Conservation (phyloP, 2,888 invertebrate genomes). For the Caenorhabditis sp. region DNA sequence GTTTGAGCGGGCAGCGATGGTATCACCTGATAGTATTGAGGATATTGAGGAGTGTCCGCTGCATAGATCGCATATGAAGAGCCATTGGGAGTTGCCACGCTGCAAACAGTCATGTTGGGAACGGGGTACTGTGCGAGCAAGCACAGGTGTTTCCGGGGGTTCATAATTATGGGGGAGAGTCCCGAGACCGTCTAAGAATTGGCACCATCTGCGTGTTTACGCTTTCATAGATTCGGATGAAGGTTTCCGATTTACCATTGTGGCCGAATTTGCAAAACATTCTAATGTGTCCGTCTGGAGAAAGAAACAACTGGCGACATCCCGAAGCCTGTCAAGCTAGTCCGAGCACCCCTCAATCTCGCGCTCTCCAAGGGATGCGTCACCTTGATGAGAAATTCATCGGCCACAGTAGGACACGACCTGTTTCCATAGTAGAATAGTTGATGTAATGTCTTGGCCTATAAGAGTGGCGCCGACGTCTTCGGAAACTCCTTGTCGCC, state of each 20-base stretch:
- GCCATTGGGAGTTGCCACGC: conserved; percentile 52
- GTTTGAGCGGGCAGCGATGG: not conserved
- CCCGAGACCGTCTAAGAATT: not conserved
- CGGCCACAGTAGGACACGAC: conserved; percentile 20
- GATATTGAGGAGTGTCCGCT: conserved; percentile 45
- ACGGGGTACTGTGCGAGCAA: not conserved
- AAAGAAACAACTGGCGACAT: too few species aligned
- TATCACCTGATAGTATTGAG: conserved; percentile 59
- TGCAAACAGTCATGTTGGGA: conserved; percentile 45
- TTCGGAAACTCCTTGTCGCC: conserved; percentile 1
- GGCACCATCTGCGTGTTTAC: conserved; percentile 10
- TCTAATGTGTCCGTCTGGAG: not conserved
- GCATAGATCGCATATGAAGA: conserved; percentile 49
- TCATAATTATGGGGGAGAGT: not conserved
- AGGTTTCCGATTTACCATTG: conserved; percentile 1
- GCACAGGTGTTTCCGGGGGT: not conserved
- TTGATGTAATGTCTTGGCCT: conserved; percentile 15
- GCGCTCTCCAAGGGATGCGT: not conserved
- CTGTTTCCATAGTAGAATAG: conserved; percentile 44
- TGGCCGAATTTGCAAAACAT: not conserved
- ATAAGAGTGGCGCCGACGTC: not conserved
- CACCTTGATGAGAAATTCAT: conserved; percentile 49
- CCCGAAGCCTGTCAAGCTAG: too few species aligned
- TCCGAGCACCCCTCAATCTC: not conserved
- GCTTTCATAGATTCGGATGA: not conserved